Conservation (phyloP, 2,797 vertebrate species). For the Melanotaenia trifasciata region DNA sequence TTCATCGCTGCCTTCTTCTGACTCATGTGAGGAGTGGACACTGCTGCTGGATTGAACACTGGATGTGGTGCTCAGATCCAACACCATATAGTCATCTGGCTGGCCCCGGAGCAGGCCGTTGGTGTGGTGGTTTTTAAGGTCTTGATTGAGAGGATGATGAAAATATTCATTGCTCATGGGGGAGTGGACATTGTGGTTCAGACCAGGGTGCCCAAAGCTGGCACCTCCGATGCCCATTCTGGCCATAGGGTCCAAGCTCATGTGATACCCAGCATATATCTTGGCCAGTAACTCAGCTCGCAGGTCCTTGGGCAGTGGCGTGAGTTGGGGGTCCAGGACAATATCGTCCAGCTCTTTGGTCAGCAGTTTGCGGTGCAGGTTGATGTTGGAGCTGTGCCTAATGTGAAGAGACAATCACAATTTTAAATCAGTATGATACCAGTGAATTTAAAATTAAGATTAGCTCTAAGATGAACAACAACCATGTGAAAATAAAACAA, state of each 20-base stretch:
- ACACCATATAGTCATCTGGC: constrained; percentile 94
- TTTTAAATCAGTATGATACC: constrained; percentile 24
- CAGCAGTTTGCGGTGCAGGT: constrained; percentile 99
- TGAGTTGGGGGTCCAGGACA: constrained; percentile 89
- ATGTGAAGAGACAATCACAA: constrained; percentile 51
- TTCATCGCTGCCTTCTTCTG: constrained; percentile 96
- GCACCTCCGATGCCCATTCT: constrained; percentile 87
- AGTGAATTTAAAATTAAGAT: background rate
- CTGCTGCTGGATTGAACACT: constrained; percentile 97
- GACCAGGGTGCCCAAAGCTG: constrained; percentile 83
- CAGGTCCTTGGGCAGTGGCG: constrained; percentile 85
- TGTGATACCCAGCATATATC: constrained; percentile 91
- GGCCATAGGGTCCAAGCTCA: constrained; percentile 92
- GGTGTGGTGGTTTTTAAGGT: constrained; percentile 76
- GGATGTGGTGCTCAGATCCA: constrained; percentile 97
- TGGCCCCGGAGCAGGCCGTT: constrained; percentile 91
- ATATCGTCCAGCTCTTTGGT: constrained; percentile 99
- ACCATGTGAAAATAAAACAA: constrained; percentile 13
- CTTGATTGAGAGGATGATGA: constrained; percentile 66
- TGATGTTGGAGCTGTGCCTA: constrained; percentile 99
- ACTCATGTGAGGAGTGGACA: constrained; percentile 94
- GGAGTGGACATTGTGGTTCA: constrained; percentile 87
- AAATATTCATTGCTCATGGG: constrained; percentile 89
- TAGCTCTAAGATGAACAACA: constrained; percentile 15
- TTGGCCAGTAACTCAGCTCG: constrained; percentile 91